Evolutionary conservation across 1,140 invertebrate species (phyloP), one percentile per base, ranked within the genome.

Genomic region (Paracyclopina nana): DNA sequence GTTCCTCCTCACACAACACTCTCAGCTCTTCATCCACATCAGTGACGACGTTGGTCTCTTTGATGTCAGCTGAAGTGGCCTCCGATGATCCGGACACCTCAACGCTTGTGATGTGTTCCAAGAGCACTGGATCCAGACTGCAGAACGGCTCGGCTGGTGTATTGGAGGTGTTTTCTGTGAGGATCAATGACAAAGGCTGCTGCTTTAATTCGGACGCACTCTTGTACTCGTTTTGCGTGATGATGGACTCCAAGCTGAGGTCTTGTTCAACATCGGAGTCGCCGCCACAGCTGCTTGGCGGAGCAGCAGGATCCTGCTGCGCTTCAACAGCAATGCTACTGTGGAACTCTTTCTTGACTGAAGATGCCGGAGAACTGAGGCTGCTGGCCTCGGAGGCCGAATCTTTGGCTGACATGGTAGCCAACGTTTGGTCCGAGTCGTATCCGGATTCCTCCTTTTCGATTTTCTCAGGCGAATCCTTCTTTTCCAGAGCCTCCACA

Each of bases 401-500:
- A 2, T 38, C 34, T 8, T 38, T 38, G 34, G 34, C 34, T 9
- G 34, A 38, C 34, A 16, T 20, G 34, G n/a, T 38, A 16, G 14
- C 20, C 3, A 20, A 20, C 34, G 34, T 38, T 38, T 48, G 45
- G 30, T 48, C 45, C 8, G 45, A 48, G 20, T 48, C 45, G 30
- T 48, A 48, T 11, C 45, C 45, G 24, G 45, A 48, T 31, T 48
- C 45, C 14, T 48, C 20, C 12, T 48, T n/a, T n/a, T n/a, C n/a
- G n/a, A n/a, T n/a, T n/a, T n/a, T n/a, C n/a, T n/a, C n/a, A n/a
- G n/a, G n/a, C n/a, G n/a, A n/a, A n/a, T n/a, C n/a, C n/a, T n/a
- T n/a, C n/a, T n/a, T n/a, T n/a, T n/a, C n/a, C n/a, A n/a, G n/a
- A n/a, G n/a, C n/a, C n/a, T n/a, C n/a, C n/a, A n/a, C n/a, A n/a